These are phyloP conservation scores for Drosophila anomelani DNA, from an alignment of 2,888 invertebrate species.

Conservation along the genomic window DNA sequence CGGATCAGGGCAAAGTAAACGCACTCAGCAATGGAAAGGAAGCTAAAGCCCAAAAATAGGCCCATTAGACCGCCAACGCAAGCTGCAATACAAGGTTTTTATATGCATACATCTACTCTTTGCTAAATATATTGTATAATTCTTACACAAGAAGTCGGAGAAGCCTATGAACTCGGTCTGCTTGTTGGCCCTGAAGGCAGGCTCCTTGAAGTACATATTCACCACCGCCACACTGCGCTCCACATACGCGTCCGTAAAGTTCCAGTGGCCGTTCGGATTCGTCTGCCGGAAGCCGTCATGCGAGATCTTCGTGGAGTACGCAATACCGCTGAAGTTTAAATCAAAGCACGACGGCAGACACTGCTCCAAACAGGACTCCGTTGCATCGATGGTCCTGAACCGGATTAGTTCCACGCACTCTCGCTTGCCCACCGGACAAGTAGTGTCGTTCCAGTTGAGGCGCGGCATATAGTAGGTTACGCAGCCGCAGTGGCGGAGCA, in stretches of 20 bases:
- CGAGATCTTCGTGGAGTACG: constrained; percentile 86
- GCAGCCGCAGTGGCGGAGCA: constrained; percentile 84
- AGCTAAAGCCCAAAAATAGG: constrained; percentile 93
- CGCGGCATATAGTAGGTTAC: constrained; percentile 83
- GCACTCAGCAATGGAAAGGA: constrained; percentile 91
- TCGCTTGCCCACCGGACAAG: constrained; percentile 89
- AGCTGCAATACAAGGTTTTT: constrained; percentile 86
- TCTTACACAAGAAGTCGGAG: constrained; percentile 92
- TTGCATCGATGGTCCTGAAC: constrained; percentile 55
- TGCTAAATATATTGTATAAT: neutral
- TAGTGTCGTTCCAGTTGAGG: constrained; percentile 88
- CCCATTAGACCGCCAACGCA: constrained; percentile 92
- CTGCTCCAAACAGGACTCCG: constrained; percentile 84
- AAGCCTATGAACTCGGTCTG: constrained; percentile 92
- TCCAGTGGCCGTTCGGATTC: constrained; percentile 46
- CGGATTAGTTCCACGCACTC: constrained; percentile 85
- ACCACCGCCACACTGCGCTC: constrained; percentile 89
- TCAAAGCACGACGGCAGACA: constrained; percentile 90
- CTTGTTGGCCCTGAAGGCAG: constrained; percentile 89
- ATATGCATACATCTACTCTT: neutral
- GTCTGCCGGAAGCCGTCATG: constrained; percentile 66
- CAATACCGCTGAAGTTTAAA: constrained; percentile 87
- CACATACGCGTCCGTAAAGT: constrained; percentile 64
- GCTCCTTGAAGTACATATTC: constrained; percentile 90
- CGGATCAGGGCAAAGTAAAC: constrained; percentile 89